Evolutionary conservation across 2,888 invertebrate species (phyloP).

Genomic region (Diachrysia chrysitis): DNA sequence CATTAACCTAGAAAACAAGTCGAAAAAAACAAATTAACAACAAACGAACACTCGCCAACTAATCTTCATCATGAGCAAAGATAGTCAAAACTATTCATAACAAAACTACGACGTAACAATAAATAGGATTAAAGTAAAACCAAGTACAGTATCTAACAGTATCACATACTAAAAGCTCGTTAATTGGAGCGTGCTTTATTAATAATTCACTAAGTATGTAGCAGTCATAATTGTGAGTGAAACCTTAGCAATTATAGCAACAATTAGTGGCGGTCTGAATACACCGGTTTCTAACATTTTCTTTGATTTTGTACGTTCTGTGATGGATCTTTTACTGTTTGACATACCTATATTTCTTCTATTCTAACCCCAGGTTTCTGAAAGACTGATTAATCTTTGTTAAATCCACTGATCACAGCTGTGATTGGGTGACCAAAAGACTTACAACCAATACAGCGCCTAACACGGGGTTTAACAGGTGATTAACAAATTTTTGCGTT

Average conservation of each 20-base stretch:
- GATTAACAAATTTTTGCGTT: no score
- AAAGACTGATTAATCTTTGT: no score
- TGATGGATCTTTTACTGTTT: conserved; percentile 14
- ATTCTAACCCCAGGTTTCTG: no score
- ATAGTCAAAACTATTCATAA: conserved; percentile 24
- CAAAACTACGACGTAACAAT: conserved; percentile 44
- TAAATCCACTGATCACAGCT: no score
- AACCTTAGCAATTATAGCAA: conserved; percentile 83
- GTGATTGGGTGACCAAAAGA: no score
- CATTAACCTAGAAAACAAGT: neutral
- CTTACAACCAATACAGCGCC: no score
- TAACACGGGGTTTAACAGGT: no score
- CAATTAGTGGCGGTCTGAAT: conserved; percentile 87
- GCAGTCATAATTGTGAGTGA: conserved; percentile 87
- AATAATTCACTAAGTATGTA: conserved; percentile 84
- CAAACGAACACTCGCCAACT: neutral
- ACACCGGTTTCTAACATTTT: conserved; percentile 64
- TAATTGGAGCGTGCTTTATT: conserved; percentile 77
- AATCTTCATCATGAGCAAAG: conserved; percentile 12
- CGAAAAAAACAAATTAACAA: neutral
- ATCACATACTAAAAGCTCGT: conserved; percentile 55
- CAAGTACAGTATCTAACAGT: conserved; percentile 63
- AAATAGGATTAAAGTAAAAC: conserved; percentile 49
- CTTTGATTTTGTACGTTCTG: conserved; percentile 34
- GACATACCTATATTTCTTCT: no score